Percentiles rank a stretch among this genome's conserved stretches.
These are phyloP conservation scores for Boulengeromyrus knoepffleri DNA, from an alignment of 2,113 vertebrate species.

Conservation along the genomic window DNA sequence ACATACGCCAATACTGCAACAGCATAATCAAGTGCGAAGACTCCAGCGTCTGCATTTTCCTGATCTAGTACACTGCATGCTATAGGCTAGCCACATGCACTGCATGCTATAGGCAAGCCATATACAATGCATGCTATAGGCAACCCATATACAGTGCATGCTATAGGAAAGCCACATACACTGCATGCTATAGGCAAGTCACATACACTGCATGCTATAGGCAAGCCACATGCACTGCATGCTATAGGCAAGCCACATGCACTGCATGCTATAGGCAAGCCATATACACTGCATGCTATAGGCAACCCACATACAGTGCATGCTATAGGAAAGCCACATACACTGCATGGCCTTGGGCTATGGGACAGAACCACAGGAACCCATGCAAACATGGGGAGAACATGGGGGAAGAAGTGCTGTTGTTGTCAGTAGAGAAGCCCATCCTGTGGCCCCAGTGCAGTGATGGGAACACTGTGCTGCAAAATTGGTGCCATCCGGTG, in stretches of 20 bases:
- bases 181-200: no score
- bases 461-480: not conserved
- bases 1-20: not conserved
- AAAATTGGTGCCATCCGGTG: not conserved
- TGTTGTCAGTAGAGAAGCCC: not conserved
- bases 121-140: not conserved
- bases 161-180: no score
- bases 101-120: no score
- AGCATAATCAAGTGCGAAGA: not conserved
- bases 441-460: not conserved
- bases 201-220: no score
- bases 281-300: no score
- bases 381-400: not conserved
- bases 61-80: not conserved
- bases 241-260: no score
- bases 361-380: no score
- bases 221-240: no score
- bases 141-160: not conserved
- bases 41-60: not conserved
- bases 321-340: no score
- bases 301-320: no score
- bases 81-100: not conserved
- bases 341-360: not conserved
- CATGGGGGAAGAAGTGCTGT: not conserved
- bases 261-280: no score